Percentiles rank a stretch among this genome's conserved stretches.
Evolutionary conservation across 1,140 invertebrate genomes (phyloP).

Genomic region (Anagrus nilaparvatae): DNA sequence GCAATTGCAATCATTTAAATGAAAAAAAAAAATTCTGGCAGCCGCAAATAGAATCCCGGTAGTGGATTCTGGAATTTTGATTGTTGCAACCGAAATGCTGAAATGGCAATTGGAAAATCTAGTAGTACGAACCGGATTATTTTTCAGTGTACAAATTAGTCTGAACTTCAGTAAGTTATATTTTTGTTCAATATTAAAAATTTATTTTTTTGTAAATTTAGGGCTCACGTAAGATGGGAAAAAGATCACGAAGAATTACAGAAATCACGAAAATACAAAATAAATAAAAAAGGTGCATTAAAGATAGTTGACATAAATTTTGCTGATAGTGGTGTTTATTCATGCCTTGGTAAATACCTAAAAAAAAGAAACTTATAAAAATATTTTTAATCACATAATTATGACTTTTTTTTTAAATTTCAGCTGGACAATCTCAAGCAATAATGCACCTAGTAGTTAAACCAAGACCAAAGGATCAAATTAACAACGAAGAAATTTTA

Average conservation of each 20-base stretch:
- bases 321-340: constrained; percentile 70
- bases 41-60: too few species aligned
- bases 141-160: too few species aligned
- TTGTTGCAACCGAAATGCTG: too few species aligned
- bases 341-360: constrained; percentile 54
- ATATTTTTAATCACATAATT: background rate
- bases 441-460: constrained; percentile 63
- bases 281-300: constrained; percentile 77
- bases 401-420: background rate
- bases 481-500: constrained; percentile 64
- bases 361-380: constrained; percentile 10
- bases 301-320: constrained; percentile 67
- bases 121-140: too few species aligned
- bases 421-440: constrained; percentile 61
- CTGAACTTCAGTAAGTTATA: too few species aligned
- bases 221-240: constrained; percentile 64
- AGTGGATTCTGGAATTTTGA: too few species aligned
- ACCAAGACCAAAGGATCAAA: constrained; percentile 62
- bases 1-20: too few species aligned
- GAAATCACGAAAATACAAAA: constrained; percentile 67
- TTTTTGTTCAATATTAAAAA: background rate
- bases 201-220: constrained; percentile 23
- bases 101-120: too few species aligned
- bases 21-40: too few species aligned
- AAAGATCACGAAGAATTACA: constrained; percentile 65